Conservation (phyloP, 2,113 vertebrate species). For the Cebidichthys violaceus region DNA sequence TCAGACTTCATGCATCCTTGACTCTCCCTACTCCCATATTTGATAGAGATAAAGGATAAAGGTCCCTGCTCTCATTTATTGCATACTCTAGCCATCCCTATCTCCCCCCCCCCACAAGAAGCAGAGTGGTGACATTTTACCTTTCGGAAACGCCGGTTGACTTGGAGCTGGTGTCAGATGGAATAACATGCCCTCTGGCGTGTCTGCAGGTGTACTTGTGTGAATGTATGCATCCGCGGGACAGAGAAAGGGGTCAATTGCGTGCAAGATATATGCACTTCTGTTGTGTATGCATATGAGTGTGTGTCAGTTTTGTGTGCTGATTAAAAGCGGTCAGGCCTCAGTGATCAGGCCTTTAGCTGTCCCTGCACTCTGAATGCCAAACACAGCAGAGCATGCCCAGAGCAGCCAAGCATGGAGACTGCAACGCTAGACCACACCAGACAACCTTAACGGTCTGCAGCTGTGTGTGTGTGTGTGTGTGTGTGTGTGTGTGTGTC, state of each 20-base stretch:
- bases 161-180: conserved; percentile 61
- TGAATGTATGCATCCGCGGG: conserved; percentile 19
- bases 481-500: conserved; percentile 31
- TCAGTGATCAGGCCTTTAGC: conserved; percentile 80
- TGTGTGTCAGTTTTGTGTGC: conserved; percentile 58
- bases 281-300: conserved; percentile 60
- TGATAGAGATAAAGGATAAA: conserved; percentile 62
- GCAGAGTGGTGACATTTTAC: conserved; percentile 72
- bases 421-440: conserved; percentile 56
- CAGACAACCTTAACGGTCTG: conserved; percentile 61
- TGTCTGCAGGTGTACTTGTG: conserved; percentile 10
- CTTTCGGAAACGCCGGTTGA: conserved; percentile 56
- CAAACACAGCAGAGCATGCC: conserved; percentile 81
- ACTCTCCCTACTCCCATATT: conserved; percentile 42
- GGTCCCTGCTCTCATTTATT: conserved; percentile 65
- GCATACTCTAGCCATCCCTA: conserved; percentile 29
- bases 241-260: conserved; percentile 28
- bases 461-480: conserved; percentile 44
- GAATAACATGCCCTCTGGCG: conserved; percentile 44
- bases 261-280: conserved; percentile 22
- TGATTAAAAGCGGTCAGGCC: conserved; percentile 84
- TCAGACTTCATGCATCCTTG: conserved; percentile 59
- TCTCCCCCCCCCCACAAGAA: conserved; percentile 12
- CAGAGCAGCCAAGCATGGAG: conserved; percentile 75
- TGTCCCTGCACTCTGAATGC: conserved; percentile 77